Evolutionary conservation across 2,888 invertebrate species (phyloP).

Genomic region (Helobdella robusta): DNA sequence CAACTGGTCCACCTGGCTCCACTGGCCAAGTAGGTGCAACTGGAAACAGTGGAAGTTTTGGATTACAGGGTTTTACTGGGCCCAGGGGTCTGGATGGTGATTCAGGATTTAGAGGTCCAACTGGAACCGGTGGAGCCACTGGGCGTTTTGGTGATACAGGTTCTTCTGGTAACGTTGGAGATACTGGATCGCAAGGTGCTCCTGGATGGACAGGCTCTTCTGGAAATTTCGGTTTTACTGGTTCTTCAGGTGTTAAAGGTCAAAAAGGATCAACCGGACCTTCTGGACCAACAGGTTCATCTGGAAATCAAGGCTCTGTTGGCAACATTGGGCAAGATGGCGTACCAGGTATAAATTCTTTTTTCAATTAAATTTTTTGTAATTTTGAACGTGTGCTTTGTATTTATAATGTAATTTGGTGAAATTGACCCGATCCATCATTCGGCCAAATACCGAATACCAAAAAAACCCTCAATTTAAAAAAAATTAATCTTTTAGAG

Average conservation of each 20-base stretch:
- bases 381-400: too few species aligned
- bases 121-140: neutral
- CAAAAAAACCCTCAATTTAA: too few species aligned
- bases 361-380: too few species aligned
- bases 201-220: conserved; percentile 23
- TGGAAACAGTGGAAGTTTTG: conserved; percentile 22
- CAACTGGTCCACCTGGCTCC: conserved; percentile 1
- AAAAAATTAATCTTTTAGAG: too few species aligned
- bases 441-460: too few species aligned
- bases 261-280: conserved; percentile 11
- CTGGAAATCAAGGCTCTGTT: neutral
- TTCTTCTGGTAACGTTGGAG: conserved; percentile 21
- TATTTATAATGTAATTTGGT: too few species aligned
- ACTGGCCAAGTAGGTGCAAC: neutral
- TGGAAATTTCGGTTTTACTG: conserved; percentile 20
- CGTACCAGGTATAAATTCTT: neutral
- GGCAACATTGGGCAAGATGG: conserved; percentile 1
- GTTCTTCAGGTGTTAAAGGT: conserved; percentile 22
- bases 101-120: neutral
- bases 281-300: conserved; percentile 15
- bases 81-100: conserved; percentile 18
- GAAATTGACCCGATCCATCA: too few species aligned
- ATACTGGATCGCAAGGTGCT: conserved; percentile 24
- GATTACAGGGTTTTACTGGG: conserved; percentile 25
- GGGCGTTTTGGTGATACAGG: conserved; percentile 15